Evolutionary conservation across 2,113 vertebrate species (phyloP), one percentile per base, ranked within the genome.

Genomic region (Strix uralensis): DNA sequence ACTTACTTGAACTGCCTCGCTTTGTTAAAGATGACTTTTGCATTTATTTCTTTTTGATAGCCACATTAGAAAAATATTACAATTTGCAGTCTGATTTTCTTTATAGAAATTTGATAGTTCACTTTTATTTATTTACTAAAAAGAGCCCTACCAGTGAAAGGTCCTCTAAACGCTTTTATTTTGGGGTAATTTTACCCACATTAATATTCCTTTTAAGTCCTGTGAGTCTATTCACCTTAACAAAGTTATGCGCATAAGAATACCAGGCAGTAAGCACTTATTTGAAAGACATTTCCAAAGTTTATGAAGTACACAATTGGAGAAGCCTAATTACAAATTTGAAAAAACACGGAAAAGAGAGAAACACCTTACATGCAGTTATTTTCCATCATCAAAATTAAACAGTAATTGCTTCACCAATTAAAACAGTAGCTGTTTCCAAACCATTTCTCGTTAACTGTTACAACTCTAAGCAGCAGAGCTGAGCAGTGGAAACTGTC

Each of bases 311-410:
- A 89, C 29, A 49, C 94, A 94, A 93, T 85, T 88, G 80, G 66
- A 89, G 74, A 91, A 91, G 70, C 71, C 83, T 92, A 96, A 89
- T 89, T 95, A 95, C 69, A 90, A 93, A 94, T 91, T 90, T 90
- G 84, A 92, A 96, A 86, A 92, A 85, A 87, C 2, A 9, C n/a
- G 83, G 54, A 90, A 85, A 91, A 87, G 57, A 85, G 81, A 77
- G 51, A 74, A 93, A 91, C 55, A 86, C 57, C 69, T 90, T 81
- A 86, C 58, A 46, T 25, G 44, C 44, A 86, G 71, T 75, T 87
- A 90, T 85, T 95, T 96, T 92, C 58, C 38, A 91, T 29, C 70
- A 73, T 57, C 54, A 96, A 96, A 96, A 95, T 79, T 87, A 91
- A 89, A 88, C 42, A 87, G 55, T 51, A 91, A 91, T 82, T 94